phyloP scores from a whole-genome alignment of 2,797 vertebrate genomes.

The Rhinichthys osculus region DNA sequence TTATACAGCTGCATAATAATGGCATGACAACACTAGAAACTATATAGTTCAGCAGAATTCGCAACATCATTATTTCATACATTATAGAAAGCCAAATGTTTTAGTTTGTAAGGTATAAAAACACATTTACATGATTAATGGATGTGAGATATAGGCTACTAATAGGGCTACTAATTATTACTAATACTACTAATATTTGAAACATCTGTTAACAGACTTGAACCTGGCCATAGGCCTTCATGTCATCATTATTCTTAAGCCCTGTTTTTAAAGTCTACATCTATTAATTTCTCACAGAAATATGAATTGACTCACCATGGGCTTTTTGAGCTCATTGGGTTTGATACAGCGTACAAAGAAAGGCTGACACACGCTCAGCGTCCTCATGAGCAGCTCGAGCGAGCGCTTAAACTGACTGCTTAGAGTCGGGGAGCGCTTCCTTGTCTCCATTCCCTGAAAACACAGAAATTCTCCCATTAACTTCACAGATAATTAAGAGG shows the following conservation, averaged over 20 bases:
- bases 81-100: neutral
- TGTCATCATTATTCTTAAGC: neutral
- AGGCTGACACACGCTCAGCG: conserved; percentile 92
- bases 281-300: neutral
- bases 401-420: conserved; percentile 99
- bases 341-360: conserved; percentile 98
- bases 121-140: neutral
- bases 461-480: conserved; percentile 16
- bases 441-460: conserved; percentile 90
- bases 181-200: neutral
- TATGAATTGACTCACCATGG: conserved; percentile 85
- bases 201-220: neutral
- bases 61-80: neutral
- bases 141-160: neutral
- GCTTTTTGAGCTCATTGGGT: conserved; percentile 95
- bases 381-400: conserved; percentile 96
- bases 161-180: neutral
- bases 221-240: neutral
- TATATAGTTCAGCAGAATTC: neutral
- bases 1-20: neutral
- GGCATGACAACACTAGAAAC: neutral
- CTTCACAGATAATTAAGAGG: conserved; percentile 8
- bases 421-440: conserved; percentile 95
- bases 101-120: neutral
- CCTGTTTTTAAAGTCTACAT: neutral